Evolutionary conservation across 2,888 invertebrate genomes (phyloP), one percentile per base, ranked within the genome.

Genomic region (Cecidostiba fungosa): DNA sequence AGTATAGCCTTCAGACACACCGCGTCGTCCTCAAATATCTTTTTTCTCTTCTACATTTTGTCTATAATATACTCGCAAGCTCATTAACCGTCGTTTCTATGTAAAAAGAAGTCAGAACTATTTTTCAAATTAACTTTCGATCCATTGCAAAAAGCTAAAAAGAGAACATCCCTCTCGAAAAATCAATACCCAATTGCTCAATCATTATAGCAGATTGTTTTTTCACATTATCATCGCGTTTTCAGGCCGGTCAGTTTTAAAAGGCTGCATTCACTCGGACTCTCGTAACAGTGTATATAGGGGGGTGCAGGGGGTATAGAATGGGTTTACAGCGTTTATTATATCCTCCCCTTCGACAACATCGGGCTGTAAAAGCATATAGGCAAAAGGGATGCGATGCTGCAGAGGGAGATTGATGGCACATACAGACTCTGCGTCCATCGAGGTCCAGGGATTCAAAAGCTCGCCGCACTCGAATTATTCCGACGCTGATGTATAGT

Each of bases 311-410:
- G 50, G 36, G n/a, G n/a, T n/a, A n/a, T 76, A 26, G 69, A 84
- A 79, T 84, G 69, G 69, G 84, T 54, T 79, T 84, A 69, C 74
- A 79, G 62, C 62, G 72, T 70, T 81, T 85, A 85, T 85, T 85
- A 82, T 82, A 73, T 69, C 77, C 77, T 82, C 62, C 59, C 62
- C 72, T 47, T 54, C 39, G 62, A 26, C 76, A 36, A 82, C 72
- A 62, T 83, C 32, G 39, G 74, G n/a, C 81, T 66, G 73, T 69
- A 50, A 74, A 74, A 70, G 77, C 77, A 50, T 73, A 62, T 12
- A 66, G 69, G 77, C 77, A n/a, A 59, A 59, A 85, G 72, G 73
- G 81, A 77, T 77, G 81, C 66, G 43, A 54, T 6, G 50, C 50
- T 29, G 16, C 0, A 19, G 62, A 43, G 62, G 66, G 81, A 81